A percentile compares a stretch with the other conserved stretches of the same genome.
Conservation (phyloP, 2,888 invertebrate species). For the Ariolimax columbianus region DNA sequence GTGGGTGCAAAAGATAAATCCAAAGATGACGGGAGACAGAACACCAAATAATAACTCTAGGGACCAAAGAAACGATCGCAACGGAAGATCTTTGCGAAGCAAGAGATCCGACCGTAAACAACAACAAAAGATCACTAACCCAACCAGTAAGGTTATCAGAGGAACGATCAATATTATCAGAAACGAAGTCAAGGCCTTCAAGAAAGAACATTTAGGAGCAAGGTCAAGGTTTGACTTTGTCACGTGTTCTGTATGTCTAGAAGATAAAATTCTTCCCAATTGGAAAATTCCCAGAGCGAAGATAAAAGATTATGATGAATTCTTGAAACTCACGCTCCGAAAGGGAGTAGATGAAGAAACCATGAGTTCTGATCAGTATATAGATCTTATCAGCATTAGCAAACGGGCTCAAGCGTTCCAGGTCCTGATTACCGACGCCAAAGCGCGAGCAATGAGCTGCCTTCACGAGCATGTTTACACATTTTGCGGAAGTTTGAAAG, state of each 20-base stretch:
- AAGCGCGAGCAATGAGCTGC: constrained; percentile 61
- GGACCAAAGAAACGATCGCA: not conserved
- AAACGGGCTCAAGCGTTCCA: constrained; percentile 65
- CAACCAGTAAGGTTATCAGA: not conserved
- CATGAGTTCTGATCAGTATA: constrained; percentile 49
- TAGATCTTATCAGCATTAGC: constrained; percentile 60
- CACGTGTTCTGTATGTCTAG: constrained; percentile 24
- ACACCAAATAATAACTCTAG: not conserved
- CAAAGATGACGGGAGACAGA: constrained; percentile 1
- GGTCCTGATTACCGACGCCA: constrained; percentile 58
- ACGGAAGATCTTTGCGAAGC: not conserved
- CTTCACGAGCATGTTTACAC: constrained; percentile 64
- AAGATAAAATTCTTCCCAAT: constrained; percentile 8
- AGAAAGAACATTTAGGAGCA: constrained; percentile 31
- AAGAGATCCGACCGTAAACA: constrained; percentile 18
- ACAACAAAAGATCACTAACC: not conserved
- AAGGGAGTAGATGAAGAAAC: constrained; percentile 29
- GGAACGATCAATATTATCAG: not conserved
- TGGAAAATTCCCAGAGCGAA: constrained; percentile 11
- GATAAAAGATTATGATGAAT: not conserved
- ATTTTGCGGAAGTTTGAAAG: constrained; percentile 67
- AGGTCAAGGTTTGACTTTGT: constrained; percentile 12
- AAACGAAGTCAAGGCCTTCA: constrained; percentile 38
- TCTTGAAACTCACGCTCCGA: constrained; percentile 29
- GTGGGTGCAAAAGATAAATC: too few relatives aligned